These are phyloP conservation scores for Percopsis transmontana DNA, from an alignment of 2,113 vertebrate genomes.

Conservation along the genomic window DNA sequence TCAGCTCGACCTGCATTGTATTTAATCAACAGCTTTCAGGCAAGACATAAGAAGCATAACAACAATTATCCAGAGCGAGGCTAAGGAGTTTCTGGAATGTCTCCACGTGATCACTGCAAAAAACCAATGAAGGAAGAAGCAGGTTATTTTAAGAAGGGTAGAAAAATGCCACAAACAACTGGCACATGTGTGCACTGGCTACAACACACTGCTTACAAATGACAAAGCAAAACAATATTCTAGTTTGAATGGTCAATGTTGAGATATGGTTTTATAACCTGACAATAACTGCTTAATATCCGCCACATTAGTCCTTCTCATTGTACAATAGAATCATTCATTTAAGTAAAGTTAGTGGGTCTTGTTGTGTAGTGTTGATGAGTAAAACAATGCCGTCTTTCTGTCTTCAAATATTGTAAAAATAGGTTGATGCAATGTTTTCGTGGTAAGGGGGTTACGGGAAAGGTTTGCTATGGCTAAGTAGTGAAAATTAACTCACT, in stretches of 20 bases:
- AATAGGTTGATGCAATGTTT: no score
- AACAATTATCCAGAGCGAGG: constrained; percentile 6
- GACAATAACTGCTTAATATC: background rate
- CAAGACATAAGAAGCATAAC: constrained; percentile 16
- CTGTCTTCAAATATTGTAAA: no score
- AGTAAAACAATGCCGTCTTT: no score
- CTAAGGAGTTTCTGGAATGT: background rate
- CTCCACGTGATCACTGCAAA: no score
- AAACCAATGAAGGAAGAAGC: background rate
- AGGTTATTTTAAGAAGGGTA: constrained; percentile 7
- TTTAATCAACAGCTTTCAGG: constrained; percentile 31
- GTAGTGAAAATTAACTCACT: background rate
- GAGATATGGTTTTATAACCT: background rate
- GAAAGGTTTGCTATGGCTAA: background rate
- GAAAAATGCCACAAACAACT: constrained; percentile 13
- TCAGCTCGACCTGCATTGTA: constrained; percentile 49
- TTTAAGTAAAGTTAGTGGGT: no score
- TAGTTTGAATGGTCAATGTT: background rate
- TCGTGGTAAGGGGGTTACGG: background rate
- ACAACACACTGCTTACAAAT: background rate
- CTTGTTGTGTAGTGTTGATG: no score
- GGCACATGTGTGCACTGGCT: no score
- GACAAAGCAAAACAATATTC: background rate
- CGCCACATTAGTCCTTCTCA: background rate
- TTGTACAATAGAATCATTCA: no score